Conservation (phyloP, 2,113 vertebrate genomes). For the Rhinogobius similis region DNA sequence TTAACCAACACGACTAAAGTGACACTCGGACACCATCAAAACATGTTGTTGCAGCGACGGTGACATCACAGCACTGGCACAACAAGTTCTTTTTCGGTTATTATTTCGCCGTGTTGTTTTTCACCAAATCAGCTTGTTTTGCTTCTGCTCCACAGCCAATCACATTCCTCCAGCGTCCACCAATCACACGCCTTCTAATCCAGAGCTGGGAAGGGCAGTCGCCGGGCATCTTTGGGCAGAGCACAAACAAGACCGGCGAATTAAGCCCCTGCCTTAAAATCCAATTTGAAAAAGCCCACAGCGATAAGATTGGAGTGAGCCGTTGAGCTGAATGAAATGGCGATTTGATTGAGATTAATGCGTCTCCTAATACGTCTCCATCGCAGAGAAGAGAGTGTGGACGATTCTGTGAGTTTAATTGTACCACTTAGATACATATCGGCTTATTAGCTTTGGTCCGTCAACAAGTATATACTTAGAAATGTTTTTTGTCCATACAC, state of each 20-base stretch:
- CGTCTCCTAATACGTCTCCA: constrained; percentile 30
- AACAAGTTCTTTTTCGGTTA: constrained; percentile 18
- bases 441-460: not conserved
- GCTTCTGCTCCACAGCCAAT: constrained; percentile 40
- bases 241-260: constrained; percentile 60
- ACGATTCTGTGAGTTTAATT: not conserved
- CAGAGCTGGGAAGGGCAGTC: constrained; percentile 50
- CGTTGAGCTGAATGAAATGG: constrained; percentile 41
- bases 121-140: constrained; percentile 72
- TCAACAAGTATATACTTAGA: not conserved
- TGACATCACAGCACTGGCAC: not conserved
- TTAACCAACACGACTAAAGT: not conserved
- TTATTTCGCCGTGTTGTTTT: constrained; percentile 48
- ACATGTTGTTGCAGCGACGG: not conserved
- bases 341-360: constrained; percentile 57
- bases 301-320: constrained; percentile 55
- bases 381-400: constrained; percentile 2
- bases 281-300: constrained; percentile 49
- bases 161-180: constrained; percentile 34
- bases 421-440: constrained; percentile 3
- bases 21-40: not conserved
- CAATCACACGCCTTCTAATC: constrained; percentile 53
- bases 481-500: not conserved
- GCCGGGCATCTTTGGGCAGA: constrained; percentile 53
- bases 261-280: constrained; percentile 60